phyloP scores from a whole-genome alignment of 2,888 invertebrate species.

The Perizoma affinitatum region DNA sequence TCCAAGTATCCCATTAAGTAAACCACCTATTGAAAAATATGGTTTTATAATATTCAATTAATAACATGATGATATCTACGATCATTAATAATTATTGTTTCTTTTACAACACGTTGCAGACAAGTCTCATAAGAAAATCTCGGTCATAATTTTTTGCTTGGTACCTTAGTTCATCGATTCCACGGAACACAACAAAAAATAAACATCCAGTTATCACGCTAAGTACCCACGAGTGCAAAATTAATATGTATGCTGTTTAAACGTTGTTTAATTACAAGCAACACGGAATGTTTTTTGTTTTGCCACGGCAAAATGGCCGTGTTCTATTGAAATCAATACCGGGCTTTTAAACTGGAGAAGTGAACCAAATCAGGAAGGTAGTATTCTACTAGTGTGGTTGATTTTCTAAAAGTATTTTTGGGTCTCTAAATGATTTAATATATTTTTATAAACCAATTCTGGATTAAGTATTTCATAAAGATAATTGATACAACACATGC shows the following conservation, averaged over 20 bases:
- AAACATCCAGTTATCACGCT: conserved; percentile 63
- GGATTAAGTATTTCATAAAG: too few relatives aligned
- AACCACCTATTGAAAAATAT: too few relatives aligned
- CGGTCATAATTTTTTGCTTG: conserved; percentile 8
- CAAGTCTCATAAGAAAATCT: conserved; percentile 11
- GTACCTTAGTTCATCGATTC: conserved; percentile 5
- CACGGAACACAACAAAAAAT: conserved; percentile 40
- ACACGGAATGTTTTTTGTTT: conserved; percentile 57
- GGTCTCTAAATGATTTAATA: too few relatives aligned
- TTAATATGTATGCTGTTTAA: conserved; percentile 77
- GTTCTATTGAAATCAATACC: conserved; percentile 38
- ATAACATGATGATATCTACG: conserved; percentile 8
- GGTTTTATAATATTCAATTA: not conserved
- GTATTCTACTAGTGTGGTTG: too few relatives aligned
- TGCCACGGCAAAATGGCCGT: conserved; percentile 38
- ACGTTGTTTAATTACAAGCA: conserved; percentile 73
- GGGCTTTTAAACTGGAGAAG: conserved; percentile 22
- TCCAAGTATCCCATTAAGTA: too few relatives aligned
- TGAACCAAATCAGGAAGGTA: too few relatives aligned
- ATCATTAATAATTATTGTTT: conserved; percentile 10
- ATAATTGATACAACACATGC: too few relatives aligned
- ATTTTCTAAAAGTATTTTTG: too few relatives aligned
- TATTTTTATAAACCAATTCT: too few relatives aligned
- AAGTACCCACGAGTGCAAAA: conserved; percentile 60
- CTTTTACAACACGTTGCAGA: conserved; percentile 12